phyloP scores from a whole-genome alignment of 1,140 invertebrate genomes.

The Eumeta japonica region DNA sequence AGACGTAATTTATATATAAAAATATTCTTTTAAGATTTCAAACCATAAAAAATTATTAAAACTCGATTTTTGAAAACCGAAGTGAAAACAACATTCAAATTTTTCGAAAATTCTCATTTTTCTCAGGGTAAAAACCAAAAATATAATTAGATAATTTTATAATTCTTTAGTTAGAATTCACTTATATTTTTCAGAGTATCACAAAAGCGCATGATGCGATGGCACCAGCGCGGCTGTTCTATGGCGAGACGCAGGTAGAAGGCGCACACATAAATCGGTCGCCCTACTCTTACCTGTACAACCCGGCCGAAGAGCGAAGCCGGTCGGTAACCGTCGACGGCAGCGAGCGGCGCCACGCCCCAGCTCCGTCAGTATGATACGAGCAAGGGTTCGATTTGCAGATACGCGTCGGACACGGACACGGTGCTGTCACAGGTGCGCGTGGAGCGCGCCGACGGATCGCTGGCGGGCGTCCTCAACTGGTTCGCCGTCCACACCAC shows the following conservation, averaged over 20 bases:
- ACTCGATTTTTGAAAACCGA: slow-evolving; percentile 12
- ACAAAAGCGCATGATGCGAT: slow-evolving; percentile 73
- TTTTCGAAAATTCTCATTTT: too few relatives aligned
- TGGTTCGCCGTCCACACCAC: slow-evolving; percentile 94
- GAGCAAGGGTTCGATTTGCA: slow-evolving; percentile 25
- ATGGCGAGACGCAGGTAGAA: slow-evolving; percentile 66
- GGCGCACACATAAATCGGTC: slow-evolving; percentile 88
- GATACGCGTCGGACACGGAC: slow-evolving; percentile 78
- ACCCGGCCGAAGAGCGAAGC: slow-evolving; percentile 81
- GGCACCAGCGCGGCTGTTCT: slow-evolving; percentile 67
- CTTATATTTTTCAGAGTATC: slow-evolving; percentile 83
- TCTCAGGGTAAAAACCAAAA: too few relatives aligned
- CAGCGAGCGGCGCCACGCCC: not conserved
- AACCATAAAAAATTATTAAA: not conserved
- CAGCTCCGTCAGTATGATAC: slow-evolving; percentile 7
- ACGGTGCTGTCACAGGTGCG: slow-evolving; percentile 79
- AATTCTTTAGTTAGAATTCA: not conserved
- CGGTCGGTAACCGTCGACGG: slow-evolving; percentile 60
- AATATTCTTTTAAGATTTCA: not conserved
- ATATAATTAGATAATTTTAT: too few relatives aligned
- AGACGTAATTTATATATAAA: too few relatives aligned
- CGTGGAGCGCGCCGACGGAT: slow-evolving; percentile 65
- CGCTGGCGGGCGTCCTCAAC: slow-evolving; percentile 71
- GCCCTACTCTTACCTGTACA: slow-evolving; percentile 80
- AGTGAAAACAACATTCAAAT: too few relatives aligned